These are phyloP conservation scores for Eretmocerus hayati DNA, from an alignment of 2,888 invertebrate species.

Conservation along the genomic window DNA sequence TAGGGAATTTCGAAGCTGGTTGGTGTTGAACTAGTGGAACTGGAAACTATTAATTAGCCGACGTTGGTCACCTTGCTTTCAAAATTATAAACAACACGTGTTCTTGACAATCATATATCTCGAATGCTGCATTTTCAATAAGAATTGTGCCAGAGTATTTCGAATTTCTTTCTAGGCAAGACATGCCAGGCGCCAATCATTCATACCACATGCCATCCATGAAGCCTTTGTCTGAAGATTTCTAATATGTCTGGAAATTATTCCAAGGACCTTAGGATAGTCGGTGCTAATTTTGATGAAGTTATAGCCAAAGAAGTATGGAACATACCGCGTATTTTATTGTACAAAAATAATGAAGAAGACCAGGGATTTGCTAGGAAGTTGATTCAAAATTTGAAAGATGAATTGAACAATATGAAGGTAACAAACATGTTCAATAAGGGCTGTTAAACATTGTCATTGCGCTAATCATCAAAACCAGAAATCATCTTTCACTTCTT, in stretches of 20 bases:
- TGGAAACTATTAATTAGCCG: too few relatives aligned
- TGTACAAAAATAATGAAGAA: slow-evolving; percentile 17
- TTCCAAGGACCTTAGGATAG: slow-evolving; percentile 16
- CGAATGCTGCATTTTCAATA: too few relatives aligned
- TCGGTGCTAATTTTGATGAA: slow-evolving; percentile 14
- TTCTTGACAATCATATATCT: too few relatives aligned
- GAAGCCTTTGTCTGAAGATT: too few relatives aligned
- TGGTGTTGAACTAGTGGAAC: too few relatives aligned
- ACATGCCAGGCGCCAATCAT: too few relatives aligned
- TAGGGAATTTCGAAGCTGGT: too few relatives aligned
- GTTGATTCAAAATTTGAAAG: slow-evolving; percentile 13
- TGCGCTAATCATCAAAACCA: not conserved
- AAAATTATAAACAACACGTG: too few relatives aligned
- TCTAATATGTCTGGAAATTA: slow-evolving; percentile 19
- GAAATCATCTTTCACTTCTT: not conserved
- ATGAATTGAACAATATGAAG: slow-evolving; percentile 12
- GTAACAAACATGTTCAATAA: slow-evolving; percentile 4
- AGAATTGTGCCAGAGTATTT: too few relatives aligned
- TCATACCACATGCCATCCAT: too few relatives aligned
- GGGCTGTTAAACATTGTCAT: not conserved
- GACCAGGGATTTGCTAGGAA: slow-evolving; percentile 6
- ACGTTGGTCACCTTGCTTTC: too few relatives aligned
- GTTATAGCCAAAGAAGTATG: slow-evolving; percentile 14
- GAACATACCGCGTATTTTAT: slow-evolving; percentile 17
- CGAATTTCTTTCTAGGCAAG: too few relatives aligned